Conservation (phyloP, 2,797 vertebrate species). For the Numenius phaeopus region DNA sequence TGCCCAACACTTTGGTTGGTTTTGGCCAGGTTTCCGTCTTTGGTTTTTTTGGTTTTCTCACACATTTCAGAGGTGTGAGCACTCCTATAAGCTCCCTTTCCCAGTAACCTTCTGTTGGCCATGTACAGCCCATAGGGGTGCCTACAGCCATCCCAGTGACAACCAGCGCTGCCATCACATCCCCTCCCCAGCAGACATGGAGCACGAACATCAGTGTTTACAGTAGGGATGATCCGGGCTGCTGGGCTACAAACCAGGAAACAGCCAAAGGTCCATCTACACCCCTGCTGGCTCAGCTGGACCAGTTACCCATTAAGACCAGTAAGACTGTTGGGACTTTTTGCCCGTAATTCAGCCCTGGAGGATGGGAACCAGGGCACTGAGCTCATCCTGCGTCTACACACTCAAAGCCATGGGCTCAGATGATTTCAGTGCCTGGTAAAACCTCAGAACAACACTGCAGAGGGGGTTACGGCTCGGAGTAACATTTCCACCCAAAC, state of each 20-base stretch:
- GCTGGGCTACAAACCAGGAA: not conserved
- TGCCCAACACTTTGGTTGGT: not conserved
- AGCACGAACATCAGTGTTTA: not conserved
- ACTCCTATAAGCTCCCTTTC: not conserved
- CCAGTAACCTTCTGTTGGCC: not conserved
- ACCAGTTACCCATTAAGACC: not conserved
- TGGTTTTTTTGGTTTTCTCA: not conserved
- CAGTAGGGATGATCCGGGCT: not conserved
- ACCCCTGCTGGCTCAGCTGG: not conserved
- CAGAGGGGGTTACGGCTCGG: rapidly evolving
- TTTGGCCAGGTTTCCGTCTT: not conserved
- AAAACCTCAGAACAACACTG: not conserved
- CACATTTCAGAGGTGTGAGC: not conserved
- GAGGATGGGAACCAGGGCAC: not conserved
- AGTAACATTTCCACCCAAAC: not conserved
- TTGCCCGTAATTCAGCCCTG: not conserved
- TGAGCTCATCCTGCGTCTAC: not conserved
- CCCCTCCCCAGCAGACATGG: not conserved
- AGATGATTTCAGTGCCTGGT: not conserved
- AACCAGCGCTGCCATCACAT: not conserved
- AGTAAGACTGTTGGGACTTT: not conserved
- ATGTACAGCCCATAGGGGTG: rapidly evolving
- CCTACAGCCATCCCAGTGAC: not conserved
- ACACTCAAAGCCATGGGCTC: not conserved
- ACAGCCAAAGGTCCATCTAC: not conserved